Conservation (phyloP, 1,140 invertebrate genomes). For the Ericerus pela region DNA sequence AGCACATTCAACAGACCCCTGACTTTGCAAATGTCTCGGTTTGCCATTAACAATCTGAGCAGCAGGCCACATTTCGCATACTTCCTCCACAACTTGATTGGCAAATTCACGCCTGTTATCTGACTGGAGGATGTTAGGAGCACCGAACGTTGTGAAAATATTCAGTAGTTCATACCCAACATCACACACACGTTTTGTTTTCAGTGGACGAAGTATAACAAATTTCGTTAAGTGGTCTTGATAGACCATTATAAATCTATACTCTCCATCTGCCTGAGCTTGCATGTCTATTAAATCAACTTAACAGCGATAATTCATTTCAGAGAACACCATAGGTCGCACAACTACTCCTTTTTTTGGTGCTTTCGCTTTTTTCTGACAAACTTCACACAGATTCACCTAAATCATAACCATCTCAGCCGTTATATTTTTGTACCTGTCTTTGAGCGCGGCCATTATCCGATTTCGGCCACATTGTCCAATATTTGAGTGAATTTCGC, state of each 20-base stretch:
- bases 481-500: slow-evolving; percentile 22
- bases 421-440: slow-evolving; percentile 22
- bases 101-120: slow-evolving; percentile 12
- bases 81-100: slow-evolving; percentile 5
- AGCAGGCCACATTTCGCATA: slow-evolving; percentile 13
- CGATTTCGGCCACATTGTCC: slow-evolving; percentile 24
- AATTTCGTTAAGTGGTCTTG: slow-evolving; percentile 37
- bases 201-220: slow-evolving; percentile 25
- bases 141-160: slow-evolving; percentile 9
- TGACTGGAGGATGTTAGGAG: slow-evolving; percentile 10
- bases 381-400: slow-evolving; percentile 8
- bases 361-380: slow-evolving; percentile 13
- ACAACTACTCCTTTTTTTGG: slow-evolving; percentile 32
- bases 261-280: slow-evolving; percentile 30
- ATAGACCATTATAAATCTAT: slow-evolving; percentile 34
- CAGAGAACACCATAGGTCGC: no score
- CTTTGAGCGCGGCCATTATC: slow-evolving; percentile 21
- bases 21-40: slow-evolving; percentile 26
- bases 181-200: slow-evolving; percentile 3
- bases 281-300: slow-evolving; percentile 35
- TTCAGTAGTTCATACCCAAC: neutral
- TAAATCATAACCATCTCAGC: slow-evolving; percentile 11
- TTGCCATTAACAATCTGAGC: slow-evolving; percentile 25
- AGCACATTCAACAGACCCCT: slow-evolving; percentile 28
- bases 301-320: no score